Evolutionary conservation across 2,797 vertebrate species (phyloP).

Genomic region (Catharus ustulatus): DNA sequence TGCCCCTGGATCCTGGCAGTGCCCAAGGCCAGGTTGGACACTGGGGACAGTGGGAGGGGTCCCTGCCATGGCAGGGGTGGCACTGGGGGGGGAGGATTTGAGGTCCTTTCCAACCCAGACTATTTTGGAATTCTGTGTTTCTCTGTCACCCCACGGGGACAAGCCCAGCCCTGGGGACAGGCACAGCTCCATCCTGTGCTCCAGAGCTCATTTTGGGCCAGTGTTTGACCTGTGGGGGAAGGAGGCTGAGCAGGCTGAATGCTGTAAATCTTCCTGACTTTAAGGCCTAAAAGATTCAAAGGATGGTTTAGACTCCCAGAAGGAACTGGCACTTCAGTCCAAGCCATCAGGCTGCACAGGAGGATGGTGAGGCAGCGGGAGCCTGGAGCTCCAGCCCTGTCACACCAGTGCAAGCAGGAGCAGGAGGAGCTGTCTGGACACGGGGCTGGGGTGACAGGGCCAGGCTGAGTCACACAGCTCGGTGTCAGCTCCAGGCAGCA

Average conservation of each 20-base stretch:
- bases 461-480: no score
- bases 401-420: background rate
- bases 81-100: rapidly evolving
- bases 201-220: background rate
- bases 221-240: no score
- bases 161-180: no score
- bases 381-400: background rate
- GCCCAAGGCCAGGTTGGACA: no score
- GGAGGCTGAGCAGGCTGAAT: background rate
- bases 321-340: rapidly evolving
- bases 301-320: background rate
- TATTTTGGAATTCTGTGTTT: background rate
- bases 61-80: no score
- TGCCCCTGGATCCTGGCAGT: no score
- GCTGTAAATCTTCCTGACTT: background rate
- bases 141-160: background rate
- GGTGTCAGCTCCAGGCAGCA: no score
- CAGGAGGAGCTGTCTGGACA: background rate
- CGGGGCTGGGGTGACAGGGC: no score
- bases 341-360: background rate
- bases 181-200: background rate
- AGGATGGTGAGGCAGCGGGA: background rate
- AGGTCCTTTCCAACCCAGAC: no score
- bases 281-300: no score
- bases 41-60: no score